Evolutionary conservation across 1,140 invertebrate genomes (phyloP), one percentile per base, ranked within the genome.

Genomic region (Heliothis subflexa): DNA sequence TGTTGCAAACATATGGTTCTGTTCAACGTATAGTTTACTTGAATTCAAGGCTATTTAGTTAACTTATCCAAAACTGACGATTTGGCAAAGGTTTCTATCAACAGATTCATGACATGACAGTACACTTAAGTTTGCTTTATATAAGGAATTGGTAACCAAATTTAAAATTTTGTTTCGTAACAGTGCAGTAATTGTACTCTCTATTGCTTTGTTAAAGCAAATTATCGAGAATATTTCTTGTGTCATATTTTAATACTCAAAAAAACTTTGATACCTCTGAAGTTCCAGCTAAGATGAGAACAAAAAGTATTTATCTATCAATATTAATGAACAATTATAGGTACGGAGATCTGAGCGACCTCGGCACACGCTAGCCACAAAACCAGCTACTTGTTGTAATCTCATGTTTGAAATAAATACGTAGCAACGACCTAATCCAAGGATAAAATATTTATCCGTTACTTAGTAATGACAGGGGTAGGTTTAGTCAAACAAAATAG

Each of bases 331-430:
- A 28, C 49, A 68, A 78, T 71, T 71, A 71, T 33, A 71, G 33
- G 52, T 78, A 50, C 66, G 18, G 59, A 52, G 73, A 66, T 78
- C 59, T 59, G 45, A 78, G 5, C 25, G 79, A 71, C 79, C 79
- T 81, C 76, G 79, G 21, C 33, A 21, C 79, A 81, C 79, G 79
- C 57, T 13, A 76, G 66, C 66, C 68, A 70, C 71, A 80, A 59
- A 80, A 71, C 61, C 45, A 59, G 45, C n/a, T 64, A 72, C n/a
- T 40, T 71, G 57, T 12, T 47, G 10, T 33, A 33, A 33, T 16
- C 40, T 78, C 47, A 21, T 49, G 40, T 40, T 68, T 78, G 57
- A 74, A 74, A 61, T 49, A 45, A 70, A 78, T 61, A 52, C 40
- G 64, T 21, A 64, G 57, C 50, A 68, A 75, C 55, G 72, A 80